Evolutionary conservation across 2,113 vertebrate species (phyloP).

Genomic region (Xiphophorus maculatus): DNA sequence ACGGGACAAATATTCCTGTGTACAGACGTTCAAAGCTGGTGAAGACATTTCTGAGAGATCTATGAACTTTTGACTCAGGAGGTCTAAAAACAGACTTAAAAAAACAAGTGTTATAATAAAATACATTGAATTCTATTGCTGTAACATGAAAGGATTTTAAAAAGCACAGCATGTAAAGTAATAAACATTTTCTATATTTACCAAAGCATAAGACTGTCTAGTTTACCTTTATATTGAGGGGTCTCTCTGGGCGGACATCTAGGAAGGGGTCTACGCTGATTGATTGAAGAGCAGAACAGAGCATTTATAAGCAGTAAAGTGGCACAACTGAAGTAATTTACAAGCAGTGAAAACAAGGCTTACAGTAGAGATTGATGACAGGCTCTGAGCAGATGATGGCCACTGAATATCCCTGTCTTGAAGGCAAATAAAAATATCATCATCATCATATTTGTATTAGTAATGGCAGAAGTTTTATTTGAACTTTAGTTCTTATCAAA

Average conservation of each 20-base stretch:
- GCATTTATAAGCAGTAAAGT: background rate
- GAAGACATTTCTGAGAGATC: too few species aligned
- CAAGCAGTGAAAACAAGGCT: conserved; percentile 24
- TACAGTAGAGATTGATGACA: conserved; percentile 30
- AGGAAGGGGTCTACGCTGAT: conserved; percentile 43
- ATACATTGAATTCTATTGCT: background rate
- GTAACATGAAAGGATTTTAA: background rate
- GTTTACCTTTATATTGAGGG: conserved; percentile 36
- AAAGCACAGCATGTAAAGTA: background rate
- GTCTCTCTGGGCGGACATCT: conserved; percentile 44
- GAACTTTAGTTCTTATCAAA: conserved; percentile 15
- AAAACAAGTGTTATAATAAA: background rate
- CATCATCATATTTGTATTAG: background rate
- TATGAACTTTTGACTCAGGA: too few species aligned
- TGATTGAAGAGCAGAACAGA: background rate
- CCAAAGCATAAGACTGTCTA: background rate
- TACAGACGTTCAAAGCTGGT: too few species aligned
- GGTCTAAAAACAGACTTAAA: too few species aligned
- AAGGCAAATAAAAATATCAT: conserved; percentile 42
- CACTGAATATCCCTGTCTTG: conserved; percentile 61
- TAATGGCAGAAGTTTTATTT: conserved; percentile 1
- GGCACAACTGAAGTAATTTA: background rate
- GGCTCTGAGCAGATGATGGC: conserved; percentile 27
- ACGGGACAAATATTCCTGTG: too few species aligned
- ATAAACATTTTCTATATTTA: background rate